phyloP scores from a whole-genome alignment of 2,888 invertebrate species.

The Danaus chrysippus region DNA sequence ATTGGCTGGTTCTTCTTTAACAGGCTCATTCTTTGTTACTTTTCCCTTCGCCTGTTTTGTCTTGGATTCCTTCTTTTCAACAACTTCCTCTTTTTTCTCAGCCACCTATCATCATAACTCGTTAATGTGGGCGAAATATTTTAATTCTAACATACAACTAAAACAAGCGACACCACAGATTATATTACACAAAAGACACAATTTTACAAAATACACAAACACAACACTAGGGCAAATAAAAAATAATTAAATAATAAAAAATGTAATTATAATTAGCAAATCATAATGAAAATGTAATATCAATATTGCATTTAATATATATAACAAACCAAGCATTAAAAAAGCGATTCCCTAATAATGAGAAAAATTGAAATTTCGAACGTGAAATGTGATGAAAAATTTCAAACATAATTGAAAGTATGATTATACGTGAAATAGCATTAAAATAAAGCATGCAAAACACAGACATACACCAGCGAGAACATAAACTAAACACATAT shows the following conservation, averaged over 20 bases:
- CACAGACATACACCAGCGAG: background rate
- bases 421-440: background rate
- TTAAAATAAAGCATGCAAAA: background rate
- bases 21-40: conserved; percentile 46
- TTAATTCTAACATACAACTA: background rate
- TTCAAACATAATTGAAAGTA: background rate
- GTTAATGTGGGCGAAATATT: background rate
- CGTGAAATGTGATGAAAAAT: too few species aligned
- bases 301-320: too few species aligned
- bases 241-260: too few species aligned
- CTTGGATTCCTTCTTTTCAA: conserved; percentile 51
- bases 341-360: too few species aligned
- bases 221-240: too few species aligned
- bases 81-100: conserved; percentile 61
- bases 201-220: too few species aligned
- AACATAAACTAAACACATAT: conserved; percentile 1
- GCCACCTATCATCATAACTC: conserved; percentile 36
- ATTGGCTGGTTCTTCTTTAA: conserved; percentile 51
- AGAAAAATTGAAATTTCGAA: too few species aligned
- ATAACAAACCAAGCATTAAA: too few species aligned
- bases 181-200: too few species aligned
- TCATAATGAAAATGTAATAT: too few species aligned
- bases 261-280: too few species aligned
- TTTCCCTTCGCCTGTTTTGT: conserved; percentile 45
- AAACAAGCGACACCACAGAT: background rate